phyloP scores from a whole-genome alignment of 1,140 invertebrate genomes.

The Drosophila nigromelanica region DNA sequence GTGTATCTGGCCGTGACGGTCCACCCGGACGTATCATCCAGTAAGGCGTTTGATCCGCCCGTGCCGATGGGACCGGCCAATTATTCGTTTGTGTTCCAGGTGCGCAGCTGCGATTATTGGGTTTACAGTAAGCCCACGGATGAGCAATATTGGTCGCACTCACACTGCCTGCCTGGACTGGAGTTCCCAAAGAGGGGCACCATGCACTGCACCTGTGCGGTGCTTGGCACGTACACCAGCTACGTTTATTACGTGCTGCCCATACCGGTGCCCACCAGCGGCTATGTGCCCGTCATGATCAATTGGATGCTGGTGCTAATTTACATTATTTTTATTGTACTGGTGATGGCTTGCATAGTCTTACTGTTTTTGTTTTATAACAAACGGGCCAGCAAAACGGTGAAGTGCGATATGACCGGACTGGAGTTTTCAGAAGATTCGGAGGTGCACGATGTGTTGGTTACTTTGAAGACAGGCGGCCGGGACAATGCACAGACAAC shows the following conservation, averaged over 20 bases:
- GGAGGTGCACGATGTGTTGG: conserved; percentile 47
- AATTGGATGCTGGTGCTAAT: neutral
- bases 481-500: conserved; percentile 39
- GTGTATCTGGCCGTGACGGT: conserved; percentile 40
- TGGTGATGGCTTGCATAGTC: neutral
- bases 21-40: no score
- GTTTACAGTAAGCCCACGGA: neutral
- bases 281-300: accelerated
- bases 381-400: conserved; percentile 9
- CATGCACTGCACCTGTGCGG: conserved; percentile 32
- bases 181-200: neutral
- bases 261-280: conserved; percentile 6
- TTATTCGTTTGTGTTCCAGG: conserved; percentile 46
- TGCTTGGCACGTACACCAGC: conserved; percentile 55
- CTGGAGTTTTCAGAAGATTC: neutral
- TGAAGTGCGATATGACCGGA: conserved; percentile 19
- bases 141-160: conserved; percentile 8
- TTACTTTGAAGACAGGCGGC: conserved; percentile 46
- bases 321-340: neutral
- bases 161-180: conserved; percentile 24
- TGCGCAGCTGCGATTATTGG: conserved; percentile 55
- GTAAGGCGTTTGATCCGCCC: neutral
- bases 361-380: conserved; percentile 9
- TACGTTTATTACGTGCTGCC: conserved; percentile 29
- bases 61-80: conserved; percentile 21